Conservation (phyloP, 2,888 invertebrate species). For the Temnothorax ravouxi region DNA sequence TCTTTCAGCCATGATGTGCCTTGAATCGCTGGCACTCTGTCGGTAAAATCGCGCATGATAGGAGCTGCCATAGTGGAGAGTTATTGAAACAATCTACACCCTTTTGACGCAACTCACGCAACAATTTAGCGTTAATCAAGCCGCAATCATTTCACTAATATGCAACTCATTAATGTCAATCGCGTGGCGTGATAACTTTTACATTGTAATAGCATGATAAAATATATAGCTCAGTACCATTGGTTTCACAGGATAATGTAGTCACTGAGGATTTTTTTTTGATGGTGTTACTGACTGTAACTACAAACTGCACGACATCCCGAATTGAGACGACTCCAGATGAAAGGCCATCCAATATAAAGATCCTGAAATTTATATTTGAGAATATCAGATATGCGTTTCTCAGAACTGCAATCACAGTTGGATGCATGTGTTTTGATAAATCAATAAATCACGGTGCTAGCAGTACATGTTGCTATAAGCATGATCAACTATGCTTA, state of each 20-base stretch:
- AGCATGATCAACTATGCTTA: slow-evolving; percentile 5
- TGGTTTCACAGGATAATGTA: slow-evolving; percentile 1
- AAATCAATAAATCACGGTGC: background rate
- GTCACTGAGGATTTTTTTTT: background rate
- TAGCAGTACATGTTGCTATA: background rate
- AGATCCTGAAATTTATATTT: slow-evolving; percentile 11
- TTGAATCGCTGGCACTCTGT: slow-evolving; percentile 66
- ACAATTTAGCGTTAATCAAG: background rate
- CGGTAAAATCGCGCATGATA: slow-evolving; percentile 75
- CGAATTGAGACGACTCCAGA: background rate
- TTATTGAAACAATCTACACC: slow-evolving; percentile 37
- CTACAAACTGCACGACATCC: background rate
- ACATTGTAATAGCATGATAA: background rate
- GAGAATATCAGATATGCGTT: background rate
- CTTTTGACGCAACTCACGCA: too few species aligned
- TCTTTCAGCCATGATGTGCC: slow-evolving; percentile 80
- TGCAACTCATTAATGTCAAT: background rate
- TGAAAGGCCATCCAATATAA: background rate
- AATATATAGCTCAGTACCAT: slow-evolving; percentile 6
- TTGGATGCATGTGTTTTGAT: background rate
- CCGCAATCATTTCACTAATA: background rate
- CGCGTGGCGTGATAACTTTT: background rate
- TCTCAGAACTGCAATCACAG: background rate
- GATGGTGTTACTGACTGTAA: background rate
- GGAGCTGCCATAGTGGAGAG: slow-evolving; percentile 68